Conservation (phyloP, 2,888 invertebrate genomes). For the Mystacides longicornis region DNA sequence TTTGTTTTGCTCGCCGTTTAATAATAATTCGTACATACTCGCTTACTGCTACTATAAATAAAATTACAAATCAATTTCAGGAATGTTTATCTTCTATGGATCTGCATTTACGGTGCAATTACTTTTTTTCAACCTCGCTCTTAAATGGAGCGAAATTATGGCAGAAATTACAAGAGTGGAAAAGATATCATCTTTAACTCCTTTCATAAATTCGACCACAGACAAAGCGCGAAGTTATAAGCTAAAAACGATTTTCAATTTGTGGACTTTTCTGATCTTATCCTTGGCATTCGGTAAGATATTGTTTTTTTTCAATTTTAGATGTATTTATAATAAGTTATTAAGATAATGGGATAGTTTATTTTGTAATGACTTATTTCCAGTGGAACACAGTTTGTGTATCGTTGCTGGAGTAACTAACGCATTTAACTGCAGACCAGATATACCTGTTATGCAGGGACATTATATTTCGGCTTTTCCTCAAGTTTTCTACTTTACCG, state of each 20-base stretch:
- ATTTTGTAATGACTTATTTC: slow-evolving; percentile 10
- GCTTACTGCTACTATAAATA: no score
- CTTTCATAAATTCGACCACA: no score
- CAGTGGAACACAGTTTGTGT: slow-evolving; percentile 57
- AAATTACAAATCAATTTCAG: no score
- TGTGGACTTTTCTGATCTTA: slow-evolving; percentile 15
- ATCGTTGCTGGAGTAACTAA: slow-evolving; percentile 49
- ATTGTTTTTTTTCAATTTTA: background rate
- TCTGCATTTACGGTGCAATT: slow-evolving; percentile 46
- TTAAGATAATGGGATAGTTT: no score
- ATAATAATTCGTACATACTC: no score
- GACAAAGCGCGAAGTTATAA: no score
- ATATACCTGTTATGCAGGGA: slow-evolving; percentile 24
- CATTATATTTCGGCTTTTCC: slow-evolving; percentile 33
- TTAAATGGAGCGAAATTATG: slow-evolving; percentile 39
- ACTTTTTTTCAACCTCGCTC: slow-evolving; percentile 44
- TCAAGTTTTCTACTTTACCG: slow-evolving; percentile 38
- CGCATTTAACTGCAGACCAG: slow-evolving; percentile 34
- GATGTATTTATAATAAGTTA: background rate
- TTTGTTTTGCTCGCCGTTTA: no score
- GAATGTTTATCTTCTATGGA: slow-evolving; percentile 48
- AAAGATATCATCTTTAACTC: background rate
- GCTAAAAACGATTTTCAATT: slow-evolving; percentile 7
- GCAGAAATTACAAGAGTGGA: slow-evolving; percentile 13
- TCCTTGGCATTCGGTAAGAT: slow-evolving; percentile 11